Percentiles rank a stretch among this genome's conserved stretches.
These are phyloP conservation scores for Lasioglossum albipes DNA, from an alignment of 1,140 invertebrate genomes.

Conservation along the genomic window DNA sequence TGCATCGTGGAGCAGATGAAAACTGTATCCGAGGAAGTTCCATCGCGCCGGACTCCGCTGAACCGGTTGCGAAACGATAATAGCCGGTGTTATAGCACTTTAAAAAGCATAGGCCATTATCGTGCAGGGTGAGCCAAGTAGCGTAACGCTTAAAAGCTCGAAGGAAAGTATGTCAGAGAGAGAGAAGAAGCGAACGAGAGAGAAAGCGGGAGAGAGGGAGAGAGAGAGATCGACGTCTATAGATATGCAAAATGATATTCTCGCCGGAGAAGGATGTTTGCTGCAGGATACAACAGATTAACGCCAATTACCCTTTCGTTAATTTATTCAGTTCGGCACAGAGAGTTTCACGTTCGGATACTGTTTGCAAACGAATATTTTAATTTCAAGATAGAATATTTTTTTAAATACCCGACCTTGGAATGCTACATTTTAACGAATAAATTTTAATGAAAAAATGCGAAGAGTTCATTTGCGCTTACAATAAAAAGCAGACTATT, in stretches of 20 bases:
- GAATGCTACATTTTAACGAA: too few relatives aligned
- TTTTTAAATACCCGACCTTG: background rate
- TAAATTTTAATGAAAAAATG: too few relatives aligned
- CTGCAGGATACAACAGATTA: background rate
- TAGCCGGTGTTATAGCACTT: slow-evolving; percentile 53
- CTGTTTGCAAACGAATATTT: too few relatives aligned
- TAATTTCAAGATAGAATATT: background rate
- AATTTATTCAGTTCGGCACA: slow-evolving; percentile 3
- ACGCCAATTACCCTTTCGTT: background rate
- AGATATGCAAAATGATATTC: background rate
- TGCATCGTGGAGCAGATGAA: background rate
- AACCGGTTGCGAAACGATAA: slow-evolving; percentile 54
- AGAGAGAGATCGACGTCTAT: background rate
- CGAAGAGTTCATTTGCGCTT: too few relatives aligned
- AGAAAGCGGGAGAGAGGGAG: background rate
- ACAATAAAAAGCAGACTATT: too few relatives aligned
- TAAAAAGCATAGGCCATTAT: slow-evolving; percentile 57
- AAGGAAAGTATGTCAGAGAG: slow-evolving; percentile 24
- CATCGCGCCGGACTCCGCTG: slow-evolving; percentile 13
- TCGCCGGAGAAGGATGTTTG: slow-evolving; percentile 13
- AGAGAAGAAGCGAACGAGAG: slow-evolving; percentile 14
- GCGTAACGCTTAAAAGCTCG: slow-evolving; percentile 52
- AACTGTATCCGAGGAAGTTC: slow-evolving; percentile 3
- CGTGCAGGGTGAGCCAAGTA: slow-evolving; percentile 45
- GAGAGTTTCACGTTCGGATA: too few relatives aligned